These are phyloP conservation scores for Stegodyphus dumicola DNA, from an alignment of 1,140 invertebrate species.

Conservation along the genomic window DNA sequence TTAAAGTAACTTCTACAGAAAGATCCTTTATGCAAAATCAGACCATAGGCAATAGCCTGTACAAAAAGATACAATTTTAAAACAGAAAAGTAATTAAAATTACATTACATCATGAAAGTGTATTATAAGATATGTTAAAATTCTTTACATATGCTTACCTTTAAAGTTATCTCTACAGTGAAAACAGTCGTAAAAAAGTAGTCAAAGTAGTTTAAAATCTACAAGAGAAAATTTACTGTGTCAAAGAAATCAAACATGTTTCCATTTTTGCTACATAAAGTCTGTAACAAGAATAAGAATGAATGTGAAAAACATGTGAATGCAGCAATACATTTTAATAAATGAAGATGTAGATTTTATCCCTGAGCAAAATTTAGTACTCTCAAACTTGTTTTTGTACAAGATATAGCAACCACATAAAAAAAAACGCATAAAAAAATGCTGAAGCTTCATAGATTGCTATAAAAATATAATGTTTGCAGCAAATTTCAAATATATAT, in stretches of 20 bases:
- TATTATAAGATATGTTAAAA: too few relatives aligned
- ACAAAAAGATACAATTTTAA: constrained; percentile 37
- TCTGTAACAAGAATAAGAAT: too few relatives aligned
- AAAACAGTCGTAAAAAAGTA: constrained; percentile 99
- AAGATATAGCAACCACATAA: too few relatives aligned
- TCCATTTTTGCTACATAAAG: too few relatives aligned
- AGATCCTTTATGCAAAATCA: constrained; percentile 96
- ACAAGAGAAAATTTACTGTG: constrained; percentile 67
- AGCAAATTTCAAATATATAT: too few relatives aligned
- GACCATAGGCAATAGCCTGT: constrained; percentile 92
- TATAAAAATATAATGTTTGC: too few relatives aligned
- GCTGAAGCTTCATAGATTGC: too few relatives aligned
- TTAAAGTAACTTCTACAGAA: constrained; percentile 99
- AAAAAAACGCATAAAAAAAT: too few relatives aligned
- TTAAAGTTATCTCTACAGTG: constrained; percentile 96
- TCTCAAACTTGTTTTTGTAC: neutral
- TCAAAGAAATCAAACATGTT: neutral
- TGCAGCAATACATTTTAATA: too few relatives aligned
- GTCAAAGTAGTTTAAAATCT: constrained; percentile 97
- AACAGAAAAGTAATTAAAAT: neutral
- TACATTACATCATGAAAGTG: neutral
- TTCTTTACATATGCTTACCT: constrained; percentile 70
- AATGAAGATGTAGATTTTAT: neutral
- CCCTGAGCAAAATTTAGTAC: neutral
- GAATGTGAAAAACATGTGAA: too few relatives aligned